Conservation (phyloP, 2,797 vertebrate species). For the Macroramphosus scolopax region DNA sequence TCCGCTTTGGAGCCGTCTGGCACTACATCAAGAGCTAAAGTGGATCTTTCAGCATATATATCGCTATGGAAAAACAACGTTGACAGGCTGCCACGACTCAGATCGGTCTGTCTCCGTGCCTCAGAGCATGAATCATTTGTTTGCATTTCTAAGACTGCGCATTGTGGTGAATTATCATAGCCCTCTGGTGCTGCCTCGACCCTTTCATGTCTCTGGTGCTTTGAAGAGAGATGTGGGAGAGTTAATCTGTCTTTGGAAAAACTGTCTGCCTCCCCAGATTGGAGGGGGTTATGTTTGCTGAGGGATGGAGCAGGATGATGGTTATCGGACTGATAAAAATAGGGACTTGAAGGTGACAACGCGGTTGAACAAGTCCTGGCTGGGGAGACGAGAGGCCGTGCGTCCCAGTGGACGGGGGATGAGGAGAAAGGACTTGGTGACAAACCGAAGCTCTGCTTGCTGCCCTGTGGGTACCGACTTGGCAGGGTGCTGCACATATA, state of each 20-base stretch:
- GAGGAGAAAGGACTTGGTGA: constrained; percentile 51
- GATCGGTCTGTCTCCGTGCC: constrained; percentile 41
- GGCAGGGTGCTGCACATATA: constrained; percentile 60
- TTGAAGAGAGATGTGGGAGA: constrained; percentile 55
- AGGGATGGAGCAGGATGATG: constrained; percentile 17
- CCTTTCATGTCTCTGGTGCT: constrained; percentile 52
- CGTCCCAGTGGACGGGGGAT: constrained; percentile 63
- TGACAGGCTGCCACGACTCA: constrained; percentile 43
- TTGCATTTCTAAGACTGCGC: constrained; percentile 48
- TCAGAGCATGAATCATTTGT: constrained; percentile 43
- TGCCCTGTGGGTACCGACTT: constrained; percentile 31
- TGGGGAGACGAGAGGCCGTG: constrained; percentile 38
- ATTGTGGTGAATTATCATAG: constrained; percentile 45
- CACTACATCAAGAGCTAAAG: constrained; percentile 55
- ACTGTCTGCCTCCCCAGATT: constrained; percentile 21
- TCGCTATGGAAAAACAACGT: constrained; percentile 30
- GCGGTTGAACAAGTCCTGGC: constrained; percentile 3
- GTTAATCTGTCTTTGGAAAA: constrained; percentile 48
- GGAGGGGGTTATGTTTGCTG: constrained; percentile 22
- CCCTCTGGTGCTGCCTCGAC: constrained; percentile 40
- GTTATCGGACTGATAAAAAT: constrained; percentile 19
- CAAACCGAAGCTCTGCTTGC: constrained; percentile 32
- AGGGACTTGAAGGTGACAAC: constrained; percentile 24
- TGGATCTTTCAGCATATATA: constrained; percentile 38
- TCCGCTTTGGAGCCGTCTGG: constrained; percentile 70